Evolutionary conservation across 2,888 invertebrate species (phyloP).

Genomic region (Perizoma flavofasciatum): DNA sequence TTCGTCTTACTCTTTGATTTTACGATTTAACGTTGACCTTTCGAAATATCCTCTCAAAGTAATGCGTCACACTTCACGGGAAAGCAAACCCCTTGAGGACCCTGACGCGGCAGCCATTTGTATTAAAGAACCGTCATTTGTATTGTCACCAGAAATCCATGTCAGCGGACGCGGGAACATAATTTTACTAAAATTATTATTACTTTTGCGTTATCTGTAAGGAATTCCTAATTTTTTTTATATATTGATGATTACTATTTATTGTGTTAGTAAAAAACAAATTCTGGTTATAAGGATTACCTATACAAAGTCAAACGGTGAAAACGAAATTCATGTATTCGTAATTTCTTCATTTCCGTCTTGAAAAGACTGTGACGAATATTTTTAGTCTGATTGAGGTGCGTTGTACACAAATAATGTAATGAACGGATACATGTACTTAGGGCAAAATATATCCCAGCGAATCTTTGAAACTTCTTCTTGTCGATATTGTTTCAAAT

Average conservation of each 20-base stretch:
- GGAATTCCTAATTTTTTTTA: not conserved
- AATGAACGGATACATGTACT: no score
- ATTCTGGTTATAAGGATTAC: no score
- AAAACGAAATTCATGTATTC: no score
- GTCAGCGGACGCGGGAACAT: conserved; percentile 38
- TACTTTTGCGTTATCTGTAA: conserved; percentile 8
- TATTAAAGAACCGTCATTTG: conserved; percentile 48
- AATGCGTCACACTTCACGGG: conserved; percentile 53
- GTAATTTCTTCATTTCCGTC: no score
- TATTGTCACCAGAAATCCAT: conserved; percentile 47
- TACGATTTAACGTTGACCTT: conserved; percentile 24
- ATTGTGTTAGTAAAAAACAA: no score
- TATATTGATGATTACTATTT: not conserved
- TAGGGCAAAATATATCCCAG: no score
- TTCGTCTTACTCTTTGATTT: conserved; percentile 13
- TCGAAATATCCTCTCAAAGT: conserved; percentile 43
- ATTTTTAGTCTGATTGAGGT: no score
- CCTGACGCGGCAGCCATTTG: conserved; percentile 47
- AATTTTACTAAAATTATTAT: conserved; percentile 31
- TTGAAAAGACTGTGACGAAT: no score
- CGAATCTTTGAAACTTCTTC: no score
- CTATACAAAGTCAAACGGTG: no score
- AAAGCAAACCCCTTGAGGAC: conserved; percentile 45
- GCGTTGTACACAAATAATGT: no score
- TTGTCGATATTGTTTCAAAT: no score